Percentiles rank a stretch among this genome's conserved stretches.
These are phyloP conservation scores for Philereme vetulata DNA, from an alignment of 2,888 invertebrate species.

Conservation along the genomic window DNA sequence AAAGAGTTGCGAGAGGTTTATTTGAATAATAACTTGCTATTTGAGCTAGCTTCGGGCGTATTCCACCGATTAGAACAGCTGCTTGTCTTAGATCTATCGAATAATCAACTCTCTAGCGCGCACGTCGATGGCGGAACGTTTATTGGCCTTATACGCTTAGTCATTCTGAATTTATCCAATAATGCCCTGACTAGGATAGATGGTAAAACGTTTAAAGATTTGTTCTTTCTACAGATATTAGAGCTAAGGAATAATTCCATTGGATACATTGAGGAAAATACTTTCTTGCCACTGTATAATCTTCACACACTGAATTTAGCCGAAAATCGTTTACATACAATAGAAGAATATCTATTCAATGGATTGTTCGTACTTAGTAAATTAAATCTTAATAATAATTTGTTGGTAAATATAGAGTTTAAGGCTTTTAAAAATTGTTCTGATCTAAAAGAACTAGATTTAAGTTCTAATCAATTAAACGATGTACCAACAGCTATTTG, in stretches of 20 bases:
- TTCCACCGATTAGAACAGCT: slow-evolving; percentile 94
- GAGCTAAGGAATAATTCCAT: slow-evolving; percentile 94
- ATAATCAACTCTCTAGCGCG: slow-evolving; percentile 93
- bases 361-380: slow-evolving; percentile 93
- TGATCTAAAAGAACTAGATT: slow-evolving; percentile 93
- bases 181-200: slow-evolving; percentile 93
- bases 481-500: slow-evolving; percentile 92
- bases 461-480: slow-evolving; percentile 92
- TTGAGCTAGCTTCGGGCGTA: slow-evolving; percentile 91
- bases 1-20: slow-evolving; percentile 93
- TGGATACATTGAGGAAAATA: slow-evolving; percentile 93
- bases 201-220: slow-evolving; percentile 92
- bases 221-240: slow-evolving; percentile 93
- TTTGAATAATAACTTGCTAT: slow-evolving; percentile 93
- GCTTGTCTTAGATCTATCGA: slow-evolving; percentile 92
- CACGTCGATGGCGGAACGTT: slow-evolving; percentile 94
- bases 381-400: slow-evolving; percentile 93
- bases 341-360: slow-evolving; percentile 92
- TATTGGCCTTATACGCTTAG: slow-evolving; percentile 92
- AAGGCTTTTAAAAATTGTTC: slow-evolving; percentile 95
- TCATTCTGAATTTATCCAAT: slow-evolving; percentile 93
- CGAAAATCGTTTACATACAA: slow-evolving; percentile 92
- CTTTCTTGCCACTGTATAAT: slow-evolving; percentile 94
- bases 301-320: slow-evolving; percentile 95
- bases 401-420: slow-evolving; percentile 89